Evolutionary conservation across 2,113 vertebrate genomes (phyloP), one percentile per base, ranked within the genome.

Genomic region (Nothocercus julius): DNA sequence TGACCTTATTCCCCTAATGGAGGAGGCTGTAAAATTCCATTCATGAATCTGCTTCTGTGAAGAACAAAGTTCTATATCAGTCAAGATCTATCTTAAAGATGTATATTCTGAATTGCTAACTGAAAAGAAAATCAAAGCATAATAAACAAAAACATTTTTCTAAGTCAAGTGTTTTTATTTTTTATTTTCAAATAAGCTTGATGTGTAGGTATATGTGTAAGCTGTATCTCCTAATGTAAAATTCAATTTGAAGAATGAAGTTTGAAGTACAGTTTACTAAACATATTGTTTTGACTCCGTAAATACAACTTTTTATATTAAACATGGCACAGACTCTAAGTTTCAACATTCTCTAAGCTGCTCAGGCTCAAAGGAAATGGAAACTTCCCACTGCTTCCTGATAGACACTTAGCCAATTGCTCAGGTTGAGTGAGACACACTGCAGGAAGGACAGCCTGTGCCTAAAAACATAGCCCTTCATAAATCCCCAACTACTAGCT

Each of bases 1-100:
- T 68, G 96, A 99, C 99, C 99, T 99, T 96, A 99, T 98, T 97
- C 99, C 99, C 96, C 98, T 99, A 93, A 99, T 98, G 88, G 99
- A 99, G 90, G 97, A 97, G 34, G 98, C 98, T 62, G 98, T 98
- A 96, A 99, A 99, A 98, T 99, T 99, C 99, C 99, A 99, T 93
- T 99, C 98, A 5, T 99, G 98, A 91, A 99, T 99, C 77, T 99
- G 98, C 94, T 99, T 99, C 99, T 99, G 97, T 80, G 96, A 97
- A 68, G 66, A 96, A 85, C 32, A 96, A 82, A 94, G 32, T 89
- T 22, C 83, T 70, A 91, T 56, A 68, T 96, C 59, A 96, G 30
- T 32, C 16, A 30, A 56, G 51, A 25, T 53, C 51, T 53, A 53
- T 53, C 25, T 53, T 22, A 53, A 53, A 51, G 51, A 53, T 53